Base-by-base conservation (phyloP, 2,113 vertebrate genomes). In the Illadopsis cleaveri region DNA sequence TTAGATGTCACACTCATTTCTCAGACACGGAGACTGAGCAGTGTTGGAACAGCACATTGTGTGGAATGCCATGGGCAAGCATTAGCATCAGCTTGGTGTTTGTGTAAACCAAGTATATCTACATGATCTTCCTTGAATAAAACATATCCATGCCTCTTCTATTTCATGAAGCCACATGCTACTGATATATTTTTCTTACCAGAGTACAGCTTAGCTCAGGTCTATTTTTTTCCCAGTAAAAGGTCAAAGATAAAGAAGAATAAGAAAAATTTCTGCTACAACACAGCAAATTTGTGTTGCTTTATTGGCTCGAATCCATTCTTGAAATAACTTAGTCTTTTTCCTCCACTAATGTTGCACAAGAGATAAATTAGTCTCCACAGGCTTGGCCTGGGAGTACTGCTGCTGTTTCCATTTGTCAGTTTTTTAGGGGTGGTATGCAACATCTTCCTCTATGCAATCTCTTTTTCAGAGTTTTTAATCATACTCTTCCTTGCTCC, bases 401-500 rank as follows among this genome's bases (percentile, higher is more conserved):
- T 35, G 23, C 65, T 93, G 77, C 75, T 54, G 28, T 57, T 77
- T 90, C 60, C 89, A 58, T 71, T 86, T 83, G 88, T 86, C 84
- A 94, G 69, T 57, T 57, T 93, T 91, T 72, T n/a, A 70, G 31
- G 37, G 25, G 12, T 51, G 18, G 50, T 90, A 42, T 53, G 37
- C 50, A 92, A 40, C 1, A 3, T 75, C 71, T 92, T 87, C 31
- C 42, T 81, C 69, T 75, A 57, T 38, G 25, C 64, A 89, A 95
- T 86, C 60, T 81, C 69, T 95, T 95, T 94, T 92, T 76, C 88
- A 92, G 88, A 89, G 65, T 61, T 93, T 94, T 89, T 30, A 75
- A 71, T 78, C 62, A 87, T 61, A 15, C 68, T 27, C 40, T 38
- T 38, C 47, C 48, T 82, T 71, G 27, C 56, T 86, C 48, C 40